phyloP scores from a whole-genome alignment of 2,888 invertebrate species.

The Tetramorium bicarinatum region DNA sequence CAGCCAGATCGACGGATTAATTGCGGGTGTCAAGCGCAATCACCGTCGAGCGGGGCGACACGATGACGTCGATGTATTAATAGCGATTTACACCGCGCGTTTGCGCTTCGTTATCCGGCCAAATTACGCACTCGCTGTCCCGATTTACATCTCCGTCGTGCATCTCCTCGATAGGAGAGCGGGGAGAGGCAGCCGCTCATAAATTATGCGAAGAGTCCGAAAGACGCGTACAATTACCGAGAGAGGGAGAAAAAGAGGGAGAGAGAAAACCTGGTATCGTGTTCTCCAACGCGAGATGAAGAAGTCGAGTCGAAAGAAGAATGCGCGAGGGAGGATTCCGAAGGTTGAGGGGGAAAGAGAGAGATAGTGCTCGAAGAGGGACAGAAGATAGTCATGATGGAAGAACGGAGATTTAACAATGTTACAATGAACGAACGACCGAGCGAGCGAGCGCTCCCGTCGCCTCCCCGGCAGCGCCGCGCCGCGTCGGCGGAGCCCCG shows the following conservation, averaged over 20 bases:
- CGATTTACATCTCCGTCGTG: constrained; percentile 34
- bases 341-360: background rate
- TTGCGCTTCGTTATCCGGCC: constrained; percentile 23
- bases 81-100: constrained; percentile 43
- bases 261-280: background rate
- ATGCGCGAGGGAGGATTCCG: constrained; percentile 65
- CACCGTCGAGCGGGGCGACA: constrained; percentile 24
- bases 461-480: constrained; percentile 36
- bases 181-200: constrained; percentile 34
- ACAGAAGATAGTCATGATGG: constrained; percentile 80
- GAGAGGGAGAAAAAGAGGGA: constrained; percentile 70
- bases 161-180: background rate
- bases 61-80: constrained; percentile 35
- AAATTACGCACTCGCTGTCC: constrained; percentile 36
- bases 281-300: background rate
- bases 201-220: constrained; percentile 75
- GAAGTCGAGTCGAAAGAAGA: constrained; percentile 48
- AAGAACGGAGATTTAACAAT: constrained; percentile 84
- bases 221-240: constrained; percentile 78
- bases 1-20: constrained; percentile 42
- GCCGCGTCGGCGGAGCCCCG: constrained; percentile 63
- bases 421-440: constrained; percentile 82
- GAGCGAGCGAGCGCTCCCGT: constrained; percentile 53
- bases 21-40: constrained; percentile 42
- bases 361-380: constrained; percentile 29